A percentile compares a stretch with the other conserved stretches of the same genome.
Conservation (phyloP, 2,797 vertebrate species). For the Melanotaenia trifasciata region DNA sequence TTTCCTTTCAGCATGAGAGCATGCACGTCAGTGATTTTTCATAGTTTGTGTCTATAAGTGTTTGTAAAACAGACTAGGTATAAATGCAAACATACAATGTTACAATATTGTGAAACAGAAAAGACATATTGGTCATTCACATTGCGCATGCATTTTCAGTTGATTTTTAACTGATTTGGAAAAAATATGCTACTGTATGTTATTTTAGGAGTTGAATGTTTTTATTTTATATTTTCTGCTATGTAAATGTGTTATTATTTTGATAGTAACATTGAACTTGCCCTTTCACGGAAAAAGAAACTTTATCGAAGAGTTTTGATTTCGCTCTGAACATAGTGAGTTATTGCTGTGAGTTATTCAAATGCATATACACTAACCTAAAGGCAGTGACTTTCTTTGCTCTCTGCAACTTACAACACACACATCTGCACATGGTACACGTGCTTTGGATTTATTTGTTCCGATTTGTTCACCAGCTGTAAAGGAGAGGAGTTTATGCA, state of each 20-base stretch:
- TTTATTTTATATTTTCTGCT: conserved; percentile 62
- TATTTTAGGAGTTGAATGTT: conserved; percentile 65
- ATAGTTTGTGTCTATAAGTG: conserved; percentile 63
- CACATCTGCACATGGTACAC: conserved; percentile 49
- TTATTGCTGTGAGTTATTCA: conserved; percentile 46
- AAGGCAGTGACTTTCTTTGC: conserved; percentile 40
- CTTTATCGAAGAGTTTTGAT: conserved; percentile 45
- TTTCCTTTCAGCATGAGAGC: conserved; percentile 66
- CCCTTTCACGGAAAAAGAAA: conserved; percentile 60
- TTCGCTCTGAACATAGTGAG: conserved; percentile 46
- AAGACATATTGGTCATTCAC: conserved; percentile 52
- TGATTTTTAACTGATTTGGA: conserved; percentile 56
- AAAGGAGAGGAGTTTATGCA: conserved; percentile 40
- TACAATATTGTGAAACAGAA: conserved; percentile 75
- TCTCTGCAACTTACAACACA: conserved; percentile 46
- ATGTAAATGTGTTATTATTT: conserved; percentile 70
- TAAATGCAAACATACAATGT: conserved; percentile 66
- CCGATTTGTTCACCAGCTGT: conserved; percentile 71
- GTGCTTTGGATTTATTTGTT: conserved; percentile 46
- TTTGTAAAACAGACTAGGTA: conserved; percentile 65
- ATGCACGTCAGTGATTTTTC: conserved; percentile 69
- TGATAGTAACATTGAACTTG: conserved; percentile 49
- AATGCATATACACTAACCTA: conserved; percentile 71
- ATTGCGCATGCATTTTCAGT: conserved; percentile 67
- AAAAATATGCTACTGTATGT: conserved; percentile 72